Evolutionary conservation across 2,113 vertebrate genomes (phyloP).

Genomic region (Chaetodon trifascialis): DNA sequence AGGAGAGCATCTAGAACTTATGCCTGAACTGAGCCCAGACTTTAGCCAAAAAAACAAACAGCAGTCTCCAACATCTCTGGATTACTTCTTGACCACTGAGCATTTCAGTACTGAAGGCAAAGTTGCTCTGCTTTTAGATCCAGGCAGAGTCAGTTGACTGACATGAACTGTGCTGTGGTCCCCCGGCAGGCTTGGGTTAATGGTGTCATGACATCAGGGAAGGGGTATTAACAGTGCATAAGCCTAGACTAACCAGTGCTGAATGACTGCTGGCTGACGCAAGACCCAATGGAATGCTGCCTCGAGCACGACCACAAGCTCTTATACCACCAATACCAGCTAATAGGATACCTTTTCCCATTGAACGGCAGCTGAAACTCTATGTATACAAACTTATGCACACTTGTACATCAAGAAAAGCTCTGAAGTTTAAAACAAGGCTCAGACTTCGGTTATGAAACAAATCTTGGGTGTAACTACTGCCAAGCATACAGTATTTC

Average conservation of each 20-base stretch:
- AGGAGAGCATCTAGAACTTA: slow-evolving; percentile 8
- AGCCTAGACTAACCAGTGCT: slow-evolving; percentile 74
- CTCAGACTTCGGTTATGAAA: slow-evolving; percentile 27
- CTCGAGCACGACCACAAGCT: slow-evolving; percentile 67
- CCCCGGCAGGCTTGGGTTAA: slow-evolving; percentile 70
- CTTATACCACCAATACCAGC: slow-evolving; percentile 63
- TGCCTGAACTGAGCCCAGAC: neutral
- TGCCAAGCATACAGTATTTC: neutral
- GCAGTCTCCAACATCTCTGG: neutral
- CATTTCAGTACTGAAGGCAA: slow-evolving; percentile 20
- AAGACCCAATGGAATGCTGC: slow-evolving; percentile 83
- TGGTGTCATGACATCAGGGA: slow-evolving; percentile 77
- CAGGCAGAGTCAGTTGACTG: slow-evolving; percentile 37
- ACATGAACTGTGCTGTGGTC: slow-evolving; percentile 63
- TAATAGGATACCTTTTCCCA: slow-evolving; percentile 43
- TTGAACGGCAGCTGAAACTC: slow-evolving; percentile 17
- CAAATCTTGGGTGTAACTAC: slow-evolving; percentile 2
- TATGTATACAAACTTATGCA: neutral
- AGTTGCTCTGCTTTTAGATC: slow-evolving; percentile 50
- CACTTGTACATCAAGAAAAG: slow-evolving; percentile 3
- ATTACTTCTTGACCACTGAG: slow-evolving; percentile 29
- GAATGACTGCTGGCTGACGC: slow-evolving; percentile 82
- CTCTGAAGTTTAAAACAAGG: neutral
- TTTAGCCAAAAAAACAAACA: slow-evolving; percentile 25
- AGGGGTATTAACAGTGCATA: slow-evolving; percentile 81